Evolutionary conservation across 1,140 invertebrate genomes (phyloP).

Genomic region (Apis florea): DNA sequence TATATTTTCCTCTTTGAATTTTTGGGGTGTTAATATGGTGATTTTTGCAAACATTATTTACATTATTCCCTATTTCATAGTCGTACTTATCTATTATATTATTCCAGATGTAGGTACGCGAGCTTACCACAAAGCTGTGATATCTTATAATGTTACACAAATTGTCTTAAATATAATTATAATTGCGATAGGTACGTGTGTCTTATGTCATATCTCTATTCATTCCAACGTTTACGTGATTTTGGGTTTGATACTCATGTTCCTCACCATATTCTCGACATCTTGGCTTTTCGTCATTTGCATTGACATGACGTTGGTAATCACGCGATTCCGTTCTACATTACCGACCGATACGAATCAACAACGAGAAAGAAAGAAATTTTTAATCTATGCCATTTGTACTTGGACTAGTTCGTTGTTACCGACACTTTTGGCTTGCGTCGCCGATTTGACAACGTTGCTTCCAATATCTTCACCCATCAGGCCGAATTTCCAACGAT

Average conservation of each 20-base stretch:
- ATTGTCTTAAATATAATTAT: slow-evolving; percentile 54
- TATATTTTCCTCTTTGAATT: slow-evolving; percentile 61
- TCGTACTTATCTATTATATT: slow-evolving; percentile 64
- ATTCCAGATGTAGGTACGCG: slow-evolving; percentile 56
- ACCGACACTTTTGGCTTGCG: slow-evolving; percentile 56
- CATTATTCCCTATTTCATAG: slow-evolving; percentile 64
- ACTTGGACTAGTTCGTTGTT: slow-evolving; percentile 57
- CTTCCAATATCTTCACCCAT: slow-evolving; percentile 62
- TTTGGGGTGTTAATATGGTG: slow-evolving; percentile 69
- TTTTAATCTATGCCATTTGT: slow-evolving; percentile 58
- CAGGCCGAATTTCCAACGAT: slow-evolving; percentile 67
- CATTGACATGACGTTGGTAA: slow-evolving; percentile 70
- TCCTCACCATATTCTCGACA: slow-evolving; percentile 60
- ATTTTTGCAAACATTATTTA: slow-evolving; percentile 69
- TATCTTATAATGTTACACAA: slow-evolving; percentile 62
- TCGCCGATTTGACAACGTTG: slow-evolving; percentile 64
- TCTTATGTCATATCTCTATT: slow-evolving; percentile 62
- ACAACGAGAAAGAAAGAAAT: slow-evolving; percentile 64
- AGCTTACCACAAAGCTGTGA: slow-evolving; percentile 67
- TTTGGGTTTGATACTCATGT: slow-evolving; percentile 64
- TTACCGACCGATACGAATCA: slow-evolving; percentile 47
- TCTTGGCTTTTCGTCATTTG: slow-evolving; percentile 71
- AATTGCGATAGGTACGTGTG: slow-evolving; percentile 55
- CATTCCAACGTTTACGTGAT: slow-evolving; percentile 32
- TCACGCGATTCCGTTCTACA: slow-evolving; percentile 69